Percentiles rank a stretch among this genome's conserved stretches.
These are phyloP conservation scores for Lottia gigantea DNA, from an alignment of 2,888 invertebrate species.

Conservation along the genomic window DNA sequence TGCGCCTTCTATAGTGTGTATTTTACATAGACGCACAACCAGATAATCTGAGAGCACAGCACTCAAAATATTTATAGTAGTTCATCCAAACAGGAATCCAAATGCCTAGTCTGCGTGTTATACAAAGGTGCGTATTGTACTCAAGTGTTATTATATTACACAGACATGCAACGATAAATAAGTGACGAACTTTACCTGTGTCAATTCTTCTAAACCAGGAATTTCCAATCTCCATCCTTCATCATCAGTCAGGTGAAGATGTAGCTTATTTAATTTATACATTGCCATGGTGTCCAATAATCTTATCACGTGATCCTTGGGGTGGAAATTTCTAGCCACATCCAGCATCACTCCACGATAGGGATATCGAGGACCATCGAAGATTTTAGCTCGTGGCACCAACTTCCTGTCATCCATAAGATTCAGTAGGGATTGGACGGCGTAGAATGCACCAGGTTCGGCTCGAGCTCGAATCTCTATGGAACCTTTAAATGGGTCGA, in stretches of 20 bases:
- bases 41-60: too few species aligned
- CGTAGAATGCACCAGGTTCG: conserved; percentile 51
- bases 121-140: background rate
- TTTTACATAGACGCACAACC: too few species aligned
- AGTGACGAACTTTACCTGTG: conserved; percentile 47
- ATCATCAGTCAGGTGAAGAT: conserved; percentile 64
- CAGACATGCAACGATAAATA: background rate
- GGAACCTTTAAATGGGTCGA: conserved; percentile 31
- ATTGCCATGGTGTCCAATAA: conserved; percentile 59
- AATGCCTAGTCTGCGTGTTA: background rate
- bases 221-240: conserved; percentile 66
- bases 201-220: conserved; percentile 60
- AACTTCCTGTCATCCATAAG: conserved; percentile 31
- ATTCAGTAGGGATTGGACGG: conserved; percentile 46
- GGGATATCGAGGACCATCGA: conserved; percentile 53
- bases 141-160: background rate
- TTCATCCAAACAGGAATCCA: background rate
- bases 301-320: conserved; percentile 42
- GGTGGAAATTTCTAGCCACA: conserved; percentile 60
- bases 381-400: conserved; percentile 38
- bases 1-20: too few species aligned
- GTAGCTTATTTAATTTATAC: conserved; percentile 65
- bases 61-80: too few species aligned
- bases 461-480: conserved; percentile 41
- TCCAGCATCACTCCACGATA: conserved; percentile 64